phyloP scores from a whole-genome alignment of 2,888 invertebrate genomes.

The Chaitophorus viminalis region DNA sequence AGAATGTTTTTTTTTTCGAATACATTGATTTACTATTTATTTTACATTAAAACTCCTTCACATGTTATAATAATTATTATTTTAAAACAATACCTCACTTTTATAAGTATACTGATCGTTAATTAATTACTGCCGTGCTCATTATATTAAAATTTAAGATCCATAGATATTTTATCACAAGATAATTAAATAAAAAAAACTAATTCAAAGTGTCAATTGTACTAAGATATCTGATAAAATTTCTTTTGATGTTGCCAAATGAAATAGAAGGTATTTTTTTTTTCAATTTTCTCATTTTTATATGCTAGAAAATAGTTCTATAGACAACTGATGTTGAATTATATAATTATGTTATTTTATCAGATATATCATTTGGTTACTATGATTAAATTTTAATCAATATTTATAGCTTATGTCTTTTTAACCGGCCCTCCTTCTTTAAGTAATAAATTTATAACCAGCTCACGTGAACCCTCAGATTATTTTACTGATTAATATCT shows the following conservation, averaged over 20 bases:
- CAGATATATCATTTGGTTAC: background rate
- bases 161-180: no score
- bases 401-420: conserved; percentile 17
- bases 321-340: background rate
- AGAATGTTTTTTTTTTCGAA: no score
- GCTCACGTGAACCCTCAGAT: background rate
- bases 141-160: no score
- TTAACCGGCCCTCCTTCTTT: background rate
- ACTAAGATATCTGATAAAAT: background rate
- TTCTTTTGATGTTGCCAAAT: background rate
- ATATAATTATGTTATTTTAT: background rate
- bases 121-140: no score
- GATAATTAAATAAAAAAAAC: background rate
- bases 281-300: background rate
- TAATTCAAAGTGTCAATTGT: conserved; percentile 21
- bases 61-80: no score
- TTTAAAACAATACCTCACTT: no score
- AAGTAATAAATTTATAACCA: conserved; percentile 6
- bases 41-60: no score
- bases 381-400: conserved; percentile 46
- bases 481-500: conserved; percentile 6
- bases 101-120: no score
- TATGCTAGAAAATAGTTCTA: background rate
- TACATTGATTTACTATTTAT: no score
- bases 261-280: background rate